Base-by-base conservation (phyloP, 2,888 invertebrate species). In the Agrotis segetum region DNA sequence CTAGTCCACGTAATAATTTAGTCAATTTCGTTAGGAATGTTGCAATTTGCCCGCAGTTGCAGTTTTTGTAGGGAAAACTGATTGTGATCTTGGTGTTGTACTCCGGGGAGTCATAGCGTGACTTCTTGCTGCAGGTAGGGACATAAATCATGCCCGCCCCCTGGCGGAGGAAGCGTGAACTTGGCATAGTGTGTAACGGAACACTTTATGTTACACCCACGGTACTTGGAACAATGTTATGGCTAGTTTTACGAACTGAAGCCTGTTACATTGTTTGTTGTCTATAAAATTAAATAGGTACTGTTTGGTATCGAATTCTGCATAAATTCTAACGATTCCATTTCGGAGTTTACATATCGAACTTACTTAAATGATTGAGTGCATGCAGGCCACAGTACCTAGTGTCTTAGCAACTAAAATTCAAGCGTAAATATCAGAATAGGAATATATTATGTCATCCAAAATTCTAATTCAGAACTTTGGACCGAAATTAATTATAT, bases 131-230 rank as follows among this genome's bases (percentile, higher is more conserved):
- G 64, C 52, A 19, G 64, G 70, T 44, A 49, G 29, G 64, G 64
- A 79, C 74, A 81, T 81, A 77, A 85, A 80, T 85, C 77, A 82
- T 17, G 46, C 21, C 49, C 74, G 73, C 73, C 83, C 77, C 64
- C 71, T 76, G 17, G 63, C 65, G 75, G 74, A 44, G 58, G 34
- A 40, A 50, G 61, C 59, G 63, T 3, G 69, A 66, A 74, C 40
- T 55, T 65, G 61, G 56, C 49, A 44, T 40, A 53, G 19, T n/a
- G 21, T 21, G 56, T 79, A 83, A 85, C 85, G 85, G 83, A 61
- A 85, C 29, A 17, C 29, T 66, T 74, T 61, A 68, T 59, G 53
- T 47, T 44, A 56, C 69, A 63, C 62, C 64, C 79, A 71, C 55
- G 49, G 59, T 59, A 50, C 19, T 24, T 16, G 55, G 34, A 52